Percentiles rank a stretch among this genome's conserved stretches.
Conservation (phyloP, 2,113 vertebrate genomes). For the Cynoglossus semilaevis region DNA sequence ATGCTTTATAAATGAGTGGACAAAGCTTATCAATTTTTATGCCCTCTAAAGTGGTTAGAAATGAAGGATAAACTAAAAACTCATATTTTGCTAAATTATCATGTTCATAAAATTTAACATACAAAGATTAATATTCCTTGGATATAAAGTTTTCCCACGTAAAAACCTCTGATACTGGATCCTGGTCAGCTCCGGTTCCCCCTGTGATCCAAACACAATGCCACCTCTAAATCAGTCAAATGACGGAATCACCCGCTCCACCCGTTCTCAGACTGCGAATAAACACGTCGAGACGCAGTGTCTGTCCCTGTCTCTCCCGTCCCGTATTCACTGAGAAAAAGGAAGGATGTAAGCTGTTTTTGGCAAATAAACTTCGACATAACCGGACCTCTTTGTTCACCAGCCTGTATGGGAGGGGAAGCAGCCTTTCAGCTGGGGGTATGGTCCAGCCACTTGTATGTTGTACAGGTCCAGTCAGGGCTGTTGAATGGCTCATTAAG, state of each 20-base stretch:
- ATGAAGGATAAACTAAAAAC: too few species aligned
- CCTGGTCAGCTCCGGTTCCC: slow-evolving; percentile 51
- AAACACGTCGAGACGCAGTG: slow-evolving; percentile 74
- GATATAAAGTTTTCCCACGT: slow-evolving; percentile 22
- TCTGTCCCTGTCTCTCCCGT: slow-evolving; percentile 71
- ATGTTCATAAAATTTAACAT: too few species aligned
- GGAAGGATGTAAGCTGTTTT: slow-evolving; percentile 81
- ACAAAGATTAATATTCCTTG: background rate
- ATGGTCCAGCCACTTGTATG: slow-evolving; percentile 68
- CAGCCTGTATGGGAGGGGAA: slow-evolving; percentile 60
- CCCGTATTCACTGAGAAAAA: slow-evolving; percentile 65
- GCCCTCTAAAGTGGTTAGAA: too few species aligned
- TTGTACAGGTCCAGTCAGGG: slow-evolving; percentile 65
- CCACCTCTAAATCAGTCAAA: slow-evolving; percentile 63
- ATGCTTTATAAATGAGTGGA: background rate
- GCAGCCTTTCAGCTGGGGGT: slow-evolving; percentile 68
- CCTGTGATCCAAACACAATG: slow-evolving; percentile 61
- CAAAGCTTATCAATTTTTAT: too few species aligned
- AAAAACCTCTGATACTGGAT: slow-evolving; percentile 33
- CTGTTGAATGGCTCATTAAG: slow-evolving; percentile 71
- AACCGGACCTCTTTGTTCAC: slow-evolving; percentile 72
- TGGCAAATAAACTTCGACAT: slow-evolving; percentile 72
- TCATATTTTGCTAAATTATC: too few species aligned
- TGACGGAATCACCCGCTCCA: slow-evolving; percentile 52
- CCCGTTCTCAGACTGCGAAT: slow-evolving; percentile 65